These are phyloP conservation scores for Acanthisitta chloris DNA, from an alignment of 2,113 vertebrate species.

Conservation along the genomic window DNA sequence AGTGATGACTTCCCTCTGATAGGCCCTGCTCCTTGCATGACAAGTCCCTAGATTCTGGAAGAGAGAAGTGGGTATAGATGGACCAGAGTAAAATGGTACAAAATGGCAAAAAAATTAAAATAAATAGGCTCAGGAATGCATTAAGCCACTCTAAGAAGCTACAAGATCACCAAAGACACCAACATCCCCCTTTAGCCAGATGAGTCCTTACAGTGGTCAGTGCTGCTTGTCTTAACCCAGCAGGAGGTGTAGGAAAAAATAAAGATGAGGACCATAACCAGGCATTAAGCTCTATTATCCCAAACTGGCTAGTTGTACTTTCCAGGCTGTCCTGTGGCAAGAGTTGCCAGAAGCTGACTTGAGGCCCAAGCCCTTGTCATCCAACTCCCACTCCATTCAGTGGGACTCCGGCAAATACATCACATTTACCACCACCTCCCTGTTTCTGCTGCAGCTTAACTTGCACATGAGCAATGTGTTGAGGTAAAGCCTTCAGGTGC, in stretches of 20 bases:
- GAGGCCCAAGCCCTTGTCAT: background rate
- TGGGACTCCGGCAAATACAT: background rate
- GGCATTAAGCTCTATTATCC: background rate
- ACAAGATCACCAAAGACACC: background rate
- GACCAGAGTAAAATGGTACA: background rate
- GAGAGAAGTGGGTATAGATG: background rate
- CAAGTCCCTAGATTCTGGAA: background rate
- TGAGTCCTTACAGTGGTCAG: background rate
- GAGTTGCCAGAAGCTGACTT: background rate
- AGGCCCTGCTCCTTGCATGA: background rate
- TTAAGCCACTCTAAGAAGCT: background rate
- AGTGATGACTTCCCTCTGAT: background rate
- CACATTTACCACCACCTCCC: background rate
- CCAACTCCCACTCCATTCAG: background rate
- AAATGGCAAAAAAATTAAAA: background rate
- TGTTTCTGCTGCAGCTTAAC: background rate
- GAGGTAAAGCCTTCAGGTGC: background rate
- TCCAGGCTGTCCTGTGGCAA: background rate
- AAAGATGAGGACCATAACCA: background rate
- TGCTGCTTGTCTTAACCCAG: background rate
- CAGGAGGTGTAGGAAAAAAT: background rate
- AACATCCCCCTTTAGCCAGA: background rate
- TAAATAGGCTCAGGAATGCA: background rate
- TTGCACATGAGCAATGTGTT: background rate
- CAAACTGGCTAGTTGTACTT: background rate